phyloP scores from a whole-genome alignment of 1,140 invertebrate species.

The Euwallacea fornicatus region DNA sequence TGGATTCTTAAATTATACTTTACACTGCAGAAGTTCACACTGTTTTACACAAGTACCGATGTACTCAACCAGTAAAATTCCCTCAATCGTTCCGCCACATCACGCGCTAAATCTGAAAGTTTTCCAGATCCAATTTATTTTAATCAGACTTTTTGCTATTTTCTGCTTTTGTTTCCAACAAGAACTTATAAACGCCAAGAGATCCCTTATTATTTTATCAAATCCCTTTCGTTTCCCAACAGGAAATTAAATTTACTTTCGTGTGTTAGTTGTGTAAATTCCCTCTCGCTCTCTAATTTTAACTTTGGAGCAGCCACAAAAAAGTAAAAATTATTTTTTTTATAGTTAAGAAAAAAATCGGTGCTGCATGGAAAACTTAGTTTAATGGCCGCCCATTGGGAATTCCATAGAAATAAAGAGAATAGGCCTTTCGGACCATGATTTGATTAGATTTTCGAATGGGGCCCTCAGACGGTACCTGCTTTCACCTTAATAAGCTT shows the following conservation, averaged over 20 bases:
- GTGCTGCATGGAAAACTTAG: too few species aligned
- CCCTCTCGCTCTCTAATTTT: background rate
- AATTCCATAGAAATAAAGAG: constrained; percentile 12
- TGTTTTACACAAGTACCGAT: too few species aligned
- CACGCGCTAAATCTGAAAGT: constrained; percentile 16
- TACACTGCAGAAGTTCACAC: too few species aligned
- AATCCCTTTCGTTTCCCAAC: background rate
- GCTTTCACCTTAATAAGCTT: constrained; percentile 30
- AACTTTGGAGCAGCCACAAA: background rate
- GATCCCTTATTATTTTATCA: constrained; percentile 13
- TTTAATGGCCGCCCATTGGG: background rate
- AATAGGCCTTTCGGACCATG: constrained; percentile 1
- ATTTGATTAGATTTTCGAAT: constrained; percentile 23
- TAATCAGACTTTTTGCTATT: constrained; percentile 23
- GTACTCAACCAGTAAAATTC: too few species aligned
- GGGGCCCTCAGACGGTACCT: constrained; percentile 11
- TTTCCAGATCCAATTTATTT: constrained; percentile 15
- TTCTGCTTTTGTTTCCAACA: constrained; percentile 7
- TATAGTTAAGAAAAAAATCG: too few species aligned
- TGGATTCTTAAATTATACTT: background rate
- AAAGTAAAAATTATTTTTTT: too few species aligned
- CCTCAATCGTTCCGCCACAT: background rate
- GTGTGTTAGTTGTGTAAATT: background rate
- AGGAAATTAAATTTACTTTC: constrained; percentile 15
- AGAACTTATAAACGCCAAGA: constrained; percentile 9